Evolutionary conservation across 2,797 vertebrate species (phyloP), one percentile per base, ranked within the genome.

Genomic region (Alcedo quadribrachys): DNA sequence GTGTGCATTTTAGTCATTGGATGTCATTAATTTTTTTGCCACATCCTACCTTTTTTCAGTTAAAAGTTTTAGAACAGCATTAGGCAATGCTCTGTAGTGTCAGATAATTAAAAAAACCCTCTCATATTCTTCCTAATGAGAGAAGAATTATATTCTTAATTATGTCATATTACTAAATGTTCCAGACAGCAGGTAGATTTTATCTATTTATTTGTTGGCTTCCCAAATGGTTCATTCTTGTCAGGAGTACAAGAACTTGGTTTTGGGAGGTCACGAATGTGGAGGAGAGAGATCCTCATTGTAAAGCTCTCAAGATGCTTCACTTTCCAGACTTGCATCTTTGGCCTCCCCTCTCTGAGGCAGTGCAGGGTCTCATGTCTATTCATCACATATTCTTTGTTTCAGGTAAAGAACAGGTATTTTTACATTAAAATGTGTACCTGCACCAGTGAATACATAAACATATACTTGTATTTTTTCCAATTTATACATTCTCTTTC

Each of bases 321-420:
- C 27, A 27, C 25, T 77, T 80, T 13, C n/a, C 37, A 35, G 5
- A 5, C 79, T 32, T 60, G 15, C 55, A 30, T 40, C 24, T 60
- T 46, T 70, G 58, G 11, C 32, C 71, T 20, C 28, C 67, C 0
- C 61, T 33, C 1, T 0, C 54, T 69, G 11, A 25, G 50, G 18
- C 33, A n/a, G 42, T 6, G 5, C 1, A 0, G 0, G 13, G 27
- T 58, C 81, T 50, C 57, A 16, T 57, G 55, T 10, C 2, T 3
- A 5, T 17, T 76, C 69, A 6, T 3, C 16, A 1, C 1, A 2
- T 70, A 67, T 13, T 65, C 35, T 54, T 55, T 15, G 5, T 46
- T 73, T 58, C n/a, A 50, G 19, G 17, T 21, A 22, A 14, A 3
- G 13, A 70, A 30, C 32, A 32, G 33, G 6, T 75, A 25, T 35